Conservation (phyloP, 2,113 vertebrate genomes). For the Dasyprocta punctata region DNA sequence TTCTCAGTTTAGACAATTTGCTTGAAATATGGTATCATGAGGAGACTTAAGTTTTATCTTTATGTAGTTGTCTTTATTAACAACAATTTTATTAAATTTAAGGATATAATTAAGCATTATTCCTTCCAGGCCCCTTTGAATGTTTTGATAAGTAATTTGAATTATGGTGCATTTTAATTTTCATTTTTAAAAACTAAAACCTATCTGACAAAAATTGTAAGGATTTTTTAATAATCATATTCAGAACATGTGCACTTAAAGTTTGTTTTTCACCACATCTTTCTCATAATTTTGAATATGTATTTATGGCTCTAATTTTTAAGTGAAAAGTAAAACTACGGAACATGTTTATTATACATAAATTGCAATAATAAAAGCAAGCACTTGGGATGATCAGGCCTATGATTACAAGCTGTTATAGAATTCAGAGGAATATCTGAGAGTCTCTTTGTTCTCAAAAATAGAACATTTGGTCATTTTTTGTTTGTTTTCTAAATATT, state of each 20-base stretch:
- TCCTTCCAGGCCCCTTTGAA: neutral
- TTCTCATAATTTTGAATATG: neutral
- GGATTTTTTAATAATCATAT: neutral
- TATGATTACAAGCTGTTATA: neutral
- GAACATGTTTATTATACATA: neutral
- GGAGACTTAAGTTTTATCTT: constrained; percentile 8
- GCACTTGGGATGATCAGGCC: neutral
- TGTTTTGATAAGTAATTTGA: neutral
- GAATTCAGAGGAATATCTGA: neutral
- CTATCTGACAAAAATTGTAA: neutral
- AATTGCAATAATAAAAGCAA: neutral
- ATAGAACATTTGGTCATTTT: constrained; percentile 9
- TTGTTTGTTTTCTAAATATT: neutral
- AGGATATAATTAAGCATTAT: neutral
- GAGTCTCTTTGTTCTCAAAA: neutral
- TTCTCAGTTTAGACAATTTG: constrained; percentile 17
- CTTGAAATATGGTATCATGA: neutral
- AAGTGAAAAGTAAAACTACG: constrained; percentile 26
- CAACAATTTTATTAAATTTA: neutral
- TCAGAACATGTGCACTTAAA: neutral
- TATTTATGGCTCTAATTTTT: neutral
- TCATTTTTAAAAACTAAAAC: neutral
- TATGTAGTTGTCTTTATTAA: neutral
- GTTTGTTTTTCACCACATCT: neutral
- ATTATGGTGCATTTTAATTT: constrained; percentile 3